Conservation (phyloP, 2,113 vertebrate species). For the Panurus biarmicus region DNA sequence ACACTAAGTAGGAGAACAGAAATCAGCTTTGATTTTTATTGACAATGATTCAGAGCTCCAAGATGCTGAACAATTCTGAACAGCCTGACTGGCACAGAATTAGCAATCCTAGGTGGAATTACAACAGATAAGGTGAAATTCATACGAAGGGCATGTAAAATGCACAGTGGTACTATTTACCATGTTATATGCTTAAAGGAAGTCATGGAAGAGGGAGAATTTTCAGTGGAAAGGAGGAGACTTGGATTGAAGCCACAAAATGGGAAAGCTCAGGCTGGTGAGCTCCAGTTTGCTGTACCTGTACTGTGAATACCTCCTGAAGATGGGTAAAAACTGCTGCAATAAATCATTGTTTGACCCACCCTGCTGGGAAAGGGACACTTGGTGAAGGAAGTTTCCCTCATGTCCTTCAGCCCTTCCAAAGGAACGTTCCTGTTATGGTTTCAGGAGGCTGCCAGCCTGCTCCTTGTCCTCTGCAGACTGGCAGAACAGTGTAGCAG, state of each 20-base stretch:
- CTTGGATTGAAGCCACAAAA: neutral
- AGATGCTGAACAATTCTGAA: neutral
- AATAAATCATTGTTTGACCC: neutral
- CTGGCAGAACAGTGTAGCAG: neutral
- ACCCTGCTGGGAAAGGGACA: neutral
- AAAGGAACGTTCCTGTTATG: neutral
- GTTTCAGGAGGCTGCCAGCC: neutral
- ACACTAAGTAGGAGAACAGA: neutral
- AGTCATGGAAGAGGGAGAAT: neutral
- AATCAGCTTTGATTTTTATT: neutral
- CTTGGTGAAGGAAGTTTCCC: neutral
- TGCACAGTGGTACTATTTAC: neutral
- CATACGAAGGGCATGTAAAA: neutral
- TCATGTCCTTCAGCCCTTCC: neutral
- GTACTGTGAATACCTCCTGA: neutral
- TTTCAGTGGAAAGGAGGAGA: neutral
- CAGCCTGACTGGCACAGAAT: neutral
- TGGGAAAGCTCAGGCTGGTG: neutral
- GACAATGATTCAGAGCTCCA: neutral
- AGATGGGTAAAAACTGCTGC: neutral
- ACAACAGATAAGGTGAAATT: neutral
- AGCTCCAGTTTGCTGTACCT: neutral
- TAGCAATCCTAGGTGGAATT: neutral
- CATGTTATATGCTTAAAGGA: neutral
- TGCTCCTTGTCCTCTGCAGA: neutral